A percentile compares a stretch with the other conserved stretches of the same genome.
Conservation (phyloP, 2,888 invertebrate species). For the Leucozona laternaria region DNA sequence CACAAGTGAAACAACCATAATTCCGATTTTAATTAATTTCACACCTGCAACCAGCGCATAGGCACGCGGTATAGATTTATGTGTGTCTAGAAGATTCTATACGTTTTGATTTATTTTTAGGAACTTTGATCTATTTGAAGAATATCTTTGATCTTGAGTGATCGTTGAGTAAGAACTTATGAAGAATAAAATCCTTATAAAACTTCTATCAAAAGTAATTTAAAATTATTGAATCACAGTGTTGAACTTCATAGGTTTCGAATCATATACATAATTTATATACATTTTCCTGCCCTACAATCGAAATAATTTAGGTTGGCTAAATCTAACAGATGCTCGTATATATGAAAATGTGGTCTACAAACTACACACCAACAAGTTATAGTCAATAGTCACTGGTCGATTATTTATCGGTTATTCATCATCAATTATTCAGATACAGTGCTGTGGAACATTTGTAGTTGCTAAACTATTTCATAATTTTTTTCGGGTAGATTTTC, state of each 20-base stretch:
- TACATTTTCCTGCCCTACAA: no score
- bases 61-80: neutral
- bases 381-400: neutral
- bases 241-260: no score
- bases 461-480: no score
- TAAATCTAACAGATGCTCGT: no score
- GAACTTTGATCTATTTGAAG: slow-evolving; percentile 45
- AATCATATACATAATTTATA: no score
- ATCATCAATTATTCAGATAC: neutral
- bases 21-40: slow-evolving; percentile 66
- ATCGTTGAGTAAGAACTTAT: neutral
- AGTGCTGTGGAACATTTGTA: neutral
- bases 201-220: no score
- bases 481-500: no score
- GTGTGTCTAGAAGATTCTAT: neutral
- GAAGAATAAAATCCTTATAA: no score
- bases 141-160: slow-evolving; percentile 51
- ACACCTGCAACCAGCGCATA: slow-evolving; percentile 58
- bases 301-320: no score
- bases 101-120: slow-evolving; percentile 12
- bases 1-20: slow-evolving; percentile 47
- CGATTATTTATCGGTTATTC: neutral
- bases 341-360: no score
- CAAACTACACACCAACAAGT: neutral
- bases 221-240: no score